A percentile compares a stretch with the other conserved stretches of the same genome.
Conservation (phyloP, 2,113 vertebrate species). For the Amazona guildingii region DNA sequence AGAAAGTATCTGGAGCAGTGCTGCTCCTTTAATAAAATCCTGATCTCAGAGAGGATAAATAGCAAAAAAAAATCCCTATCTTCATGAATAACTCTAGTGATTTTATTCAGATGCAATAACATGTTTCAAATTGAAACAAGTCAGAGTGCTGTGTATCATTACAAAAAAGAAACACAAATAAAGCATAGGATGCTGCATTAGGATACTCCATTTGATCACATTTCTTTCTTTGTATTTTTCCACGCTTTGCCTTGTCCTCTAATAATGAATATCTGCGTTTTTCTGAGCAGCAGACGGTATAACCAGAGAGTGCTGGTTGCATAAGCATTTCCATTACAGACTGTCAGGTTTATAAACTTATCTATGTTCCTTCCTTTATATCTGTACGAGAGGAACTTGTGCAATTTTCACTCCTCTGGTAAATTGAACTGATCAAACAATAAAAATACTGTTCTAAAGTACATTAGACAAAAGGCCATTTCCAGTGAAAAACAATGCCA, state of each 20-base stretch:
- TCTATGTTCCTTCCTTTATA: not conserved
- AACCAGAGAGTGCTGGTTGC: not conserved
- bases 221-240: not conserved
- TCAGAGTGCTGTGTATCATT: not conserved
- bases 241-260: not conserved
- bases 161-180: conserved; percentile 20
- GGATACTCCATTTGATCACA: not conserved
- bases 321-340: not conserved
- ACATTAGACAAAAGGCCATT: conserved; percentile 16
- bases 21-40: conserved; percentile 31
- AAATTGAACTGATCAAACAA: conserved; percentile 25
- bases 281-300: not conserved
- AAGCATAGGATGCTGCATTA: not conserved
- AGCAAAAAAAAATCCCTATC: conserved; percentile 15
- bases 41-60: conserved; percentile 17
- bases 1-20: not conserved
- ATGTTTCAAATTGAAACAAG: conserved; percentile 5
- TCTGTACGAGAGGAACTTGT: not conserved
- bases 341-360: conserved; percentile 25
- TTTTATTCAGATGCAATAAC: not conserved
- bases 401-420: not conserved
- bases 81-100: not conserved
- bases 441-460: conserved; percentile 12
- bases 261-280: not conserved
- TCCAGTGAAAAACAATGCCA: conserved; percentile 3